These are phyloP conservation scores for Melanchra persicariae DNA, from an alignment of 2,888 invertebrate species.

Conservation along the genomic window DNA sequence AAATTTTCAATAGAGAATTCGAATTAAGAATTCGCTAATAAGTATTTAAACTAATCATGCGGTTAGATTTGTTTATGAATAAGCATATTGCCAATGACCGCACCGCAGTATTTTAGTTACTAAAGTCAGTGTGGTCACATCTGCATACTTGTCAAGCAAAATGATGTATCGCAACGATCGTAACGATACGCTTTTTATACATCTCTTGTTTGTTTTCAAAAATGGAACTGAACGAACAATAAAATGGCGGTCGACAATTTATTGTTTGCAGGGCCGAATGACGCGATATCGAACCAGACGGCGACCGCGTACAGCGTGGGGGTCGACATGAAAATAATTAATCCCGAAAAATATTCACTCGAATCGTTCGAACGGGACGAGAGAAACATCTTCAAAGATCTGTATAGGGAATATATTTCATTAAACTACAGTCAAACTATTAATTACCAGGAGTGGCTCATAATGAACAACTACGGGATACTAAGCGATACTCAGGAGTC, in stretches of 20 bases:
- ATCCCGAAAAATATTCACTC: slow-evolving; percentile 79
- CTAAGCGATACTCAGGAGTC: slow-evolving; percentile 79
- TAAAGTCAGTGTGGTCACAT: slow-evolving; percentile 51
- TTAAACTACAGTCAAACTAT: slow-evolving; percentile 72
- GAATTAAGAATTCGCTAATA: too few relatives aligned
- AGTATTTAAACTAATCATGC: too few relatives aligned
- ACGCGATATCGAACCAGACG: slow-evolving; percentile 67
- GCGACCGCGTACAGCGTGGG: slow-evolving; percentile 72
- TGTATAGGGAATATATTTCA: slow-evolving; percentile 72
- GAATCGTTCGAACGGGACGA: slow-evolving; percentile 77
- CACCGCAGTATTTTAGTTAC: not conserved
- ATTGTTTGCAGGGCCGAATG: slow-evolving; percentile 71
- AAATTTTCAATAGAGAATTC: too few relatives aligned
- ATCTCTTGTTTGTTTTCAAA: slow-evolving; percentile 62
- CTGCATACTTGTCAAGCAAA: slow-evolving; percentile 61
- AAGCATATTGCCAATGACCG: not conserved
- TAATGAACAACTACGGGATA: slow-evolving; percentile 81
- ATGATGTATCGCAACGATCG: slow-evolving; percentile 64
- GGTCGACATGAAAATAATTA: slow-evolving; percentile 80
- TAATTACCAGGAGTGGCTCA: slow-evolving; percentile 81
- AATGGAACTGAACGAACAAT: slow-evolving; percentile 60
- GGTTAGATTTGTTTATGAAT: not conserved
- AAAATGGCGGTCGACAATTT: slow-evolving; percentile 61
- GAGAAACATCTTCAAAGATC: slow-evolving; percentile 76
- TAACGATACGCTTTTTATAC: slow-evolving; percentile 54